Conservation (phyloP, 2,888 invertebrate genomes). For the Saturnia pavonia region DNA sequence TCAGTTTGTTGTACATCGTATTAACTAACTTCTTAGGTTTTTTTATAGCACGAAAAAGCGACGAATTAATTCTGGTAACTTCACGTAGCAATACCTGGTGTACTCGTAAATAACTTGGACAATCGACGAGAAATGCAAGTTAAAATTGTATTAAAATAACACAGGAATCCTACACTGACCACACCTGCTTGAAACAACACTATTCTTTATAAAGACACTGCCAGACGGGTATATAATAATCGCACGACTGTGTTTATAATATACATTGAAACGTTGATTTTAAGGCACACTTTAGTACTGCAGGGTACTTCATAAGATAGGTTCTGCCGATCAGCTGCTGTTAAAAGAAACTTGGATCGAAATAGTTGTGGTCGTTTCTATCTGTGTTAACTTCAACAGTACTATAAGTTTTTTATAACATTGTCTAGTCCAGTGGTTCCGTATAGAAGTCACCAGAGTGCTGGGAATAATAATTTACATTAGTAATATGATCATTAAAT, state of each 20-base stretch:
- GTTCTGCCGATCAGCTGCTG: not conserved
- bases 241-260: not conserved
- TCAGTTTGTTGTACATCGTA: too few relatives aligned
- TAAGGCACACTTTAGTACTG: not conserved
- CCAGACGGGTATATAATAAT: not conserved
- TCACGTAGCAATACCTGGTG: not conserved
- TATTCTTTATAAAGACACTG: constrained; percentile 7
- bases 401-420: too few relatives aligned
- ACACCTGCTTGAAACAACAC: constrained; percentile 10
- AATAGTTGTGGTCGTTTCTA: not conserved
- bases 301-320: not conserved
- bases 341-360: not conserved
- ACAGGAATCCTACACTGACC: constrained; percentile 9
- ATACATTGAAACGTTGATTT: not conserved
- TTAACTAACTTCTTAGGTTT: too few relatives aligned
- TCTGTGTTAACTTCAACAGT: too few relatives aligned
- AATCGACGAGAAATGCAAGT: constrained; percentile 31
- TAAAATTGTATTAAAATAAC: constrained; percentile 19
- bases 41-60: too few relatives aligned
- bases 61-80: not conserved
- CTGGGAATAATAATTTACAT: too few relatives aligned
- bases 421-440: too few relatives aligned
- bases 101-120: constrained; percentile 5
- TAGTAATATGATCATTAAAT: not conserved
- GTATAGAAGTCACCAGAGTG: not conserved